These are phyloP conservation scores for Zaprionus ghesquierei DNA, from an alignment of 1,140 invertebrate genomes.

Conservation along the genomic window DNA sequence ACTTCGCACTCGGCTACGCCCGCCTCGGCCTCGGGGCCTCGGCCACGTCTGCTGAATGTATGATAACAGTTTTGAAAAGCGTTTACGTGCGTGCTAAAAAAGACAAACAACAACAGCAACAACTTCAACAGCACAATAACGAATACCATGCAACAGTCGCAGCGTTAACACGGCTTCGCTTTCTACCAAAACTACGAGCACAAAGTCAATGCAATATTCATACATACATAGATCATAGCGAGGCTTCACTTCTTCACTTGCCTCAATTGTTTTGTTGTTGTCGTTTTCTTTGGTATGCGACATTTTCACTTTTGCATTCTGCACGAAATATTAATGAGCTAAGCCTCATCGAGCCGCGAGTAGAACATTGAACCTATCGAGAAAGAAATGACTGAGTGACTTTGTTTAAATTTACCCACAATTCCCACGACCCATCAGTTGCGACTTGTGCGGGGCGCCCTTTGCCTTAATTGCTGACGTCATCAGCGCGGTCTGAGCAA, in stretches of 20 bases:
- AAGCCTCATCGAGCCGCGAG: background rate
- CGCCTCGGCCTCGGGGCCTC: constrained; percentile 30
- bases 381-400: background rate
- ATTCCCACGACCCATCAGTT: constrained; percentile 36
- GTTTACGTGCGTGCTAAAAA: constrained; percentile 69
- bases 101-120: constrained; percentile 9
- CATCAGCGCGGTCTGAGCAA: constrained; percentile 25
- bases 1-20: constrained; percentile 20
- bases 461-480: constrained; percentile 59
- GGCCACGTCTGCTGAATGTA: constrained; percentile 45
- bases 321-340: constrained; percentile 70
- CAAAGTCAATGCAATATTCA: constrained; percentile 67
- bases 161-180: constrained; percentile 45
- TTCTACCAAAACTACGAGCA: constrained; percentile 56
- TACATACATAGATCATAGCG: constrained; percentile 61
- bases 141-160: background rate
- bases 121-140: background rate
- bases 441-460: constrained; percentile 31
- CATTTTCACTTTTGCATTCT: constrained; percentile 80
- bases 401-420: constrained; percentile 18
- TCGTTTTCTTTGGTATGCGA: constrained; percentile 60
- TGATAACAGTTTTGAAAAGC: constrained; percentile 54
- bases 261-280: constrained; percentile 32
- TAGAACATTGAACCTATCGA: constrained; percentile 63
- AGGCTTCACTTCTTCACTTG: constrained; percentile 15